Percentiles rank a stretch among this genome's conserved stretches.
Conservation (phyloP, 2,888 invertebrate genomes). For the Merodon equestris region DNA sequence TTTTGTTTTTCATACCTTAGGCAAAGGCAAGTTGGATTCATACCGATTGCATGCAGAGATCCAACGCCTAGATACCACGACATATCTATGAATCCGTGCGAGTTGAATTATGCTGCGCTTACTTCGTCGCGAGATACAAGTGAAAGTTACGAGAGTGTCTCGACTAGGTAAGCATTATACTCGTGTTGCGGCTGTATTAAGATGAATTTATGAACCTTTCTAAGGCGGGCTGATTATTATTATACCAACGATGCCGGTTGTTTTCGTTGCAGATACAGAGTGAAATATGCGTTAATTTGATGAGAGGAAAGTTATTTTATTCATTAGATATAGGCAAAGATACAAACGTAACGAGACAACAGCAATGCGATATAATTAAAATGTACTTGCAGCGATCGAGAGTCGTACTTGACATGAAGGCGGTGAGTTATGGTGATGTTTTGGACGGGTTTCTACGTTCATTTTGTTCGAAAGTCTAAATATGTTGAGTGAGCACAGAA, state of each 20-base stretch:
- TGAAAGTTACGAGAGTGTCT: slow-evolving; percentile 49
- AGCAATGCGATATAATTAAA: slow-evolving; percentile 40
- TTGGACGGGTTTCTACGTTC: too few species aligned
- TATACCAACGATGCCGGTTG: slow-evolving; percentile 22
- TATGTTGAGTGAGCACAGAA: too few species aligned
- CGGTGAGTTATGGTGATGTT: too few species aligned
- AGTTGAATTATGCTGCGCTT: too few species aligned
- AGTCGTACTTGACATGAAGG: neutral
- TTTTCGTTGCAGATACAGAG: slow-evolving; percentile 5
- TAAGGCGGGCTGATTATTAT: slow-evolving; percentile 28
- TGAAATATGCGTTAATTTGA: slow-evolving; percentile 34
- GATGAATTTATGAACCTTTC: slow-evolving; percentile 56
- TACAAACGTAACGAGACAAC: slow-evolving; percentile 17
- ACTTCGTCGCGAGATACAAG: slow-evolving; percentile 11
- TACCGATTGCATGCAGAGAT: slow-evolving; percentile 21
- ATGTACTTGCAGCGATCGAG: slow-evolving; percentile 18
- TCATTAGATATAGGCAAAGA: slow-evolving; percentile 47
- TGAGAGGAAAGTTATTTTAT: slow-evolving; percentile 16
- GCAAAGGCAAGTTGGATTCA: too few species aligned
- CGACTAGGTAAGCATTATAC: slow-evolving; percentile 48
- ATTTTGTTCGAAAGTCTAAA: too few species aligned
- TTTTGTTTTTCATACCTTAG: too few species aligned
- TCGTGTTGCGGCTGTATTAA: slow-evolving; percentile 42
- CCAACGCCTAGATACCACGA: slow-evolving; percentile 7
- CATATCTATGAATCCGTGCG: too few species aligned